phyloP scores from a whole-genome alignment of 2,888 invertebrate species.

The Agrotis segetum region DNA sequence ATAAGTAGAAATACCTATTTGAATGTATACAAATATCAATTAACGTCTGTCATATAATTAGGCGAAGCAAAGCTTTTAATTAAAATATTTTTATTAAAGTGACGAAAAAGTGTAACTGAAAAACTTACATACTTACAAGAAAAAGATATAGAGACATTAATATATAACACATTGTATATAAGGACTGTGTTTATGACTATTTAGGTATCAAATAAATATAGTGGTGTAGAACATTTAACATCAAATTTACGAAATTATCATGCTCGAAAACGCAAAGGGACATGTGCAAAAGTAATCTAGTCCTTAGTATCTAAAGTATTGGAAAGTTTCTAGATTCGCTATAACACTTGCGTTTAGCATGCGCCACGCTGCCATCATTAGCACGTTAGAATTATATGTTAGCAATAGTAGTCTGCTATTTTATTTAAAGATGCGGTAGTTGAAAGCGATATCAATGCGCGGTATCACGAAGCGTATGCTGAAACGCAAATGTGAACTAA shows the following conservation, averaged over 20 bases:
- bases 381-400: constrained; percentile 3
- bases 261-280: constrained; percentile 69
- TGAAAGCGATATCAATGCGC: no score
- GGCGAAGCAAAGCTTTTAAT: constrained; percentile 69
- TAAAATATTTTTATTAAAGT: constrained; percentile 54
- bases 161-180: constrained; percentile 38
- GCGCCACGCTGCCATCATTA: background rate
- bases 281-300: constrained; percentile 60
- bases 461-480: background rate
- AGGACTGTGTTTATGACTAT: constrained; percentile 63
- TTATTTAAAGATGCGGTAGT: background rate
- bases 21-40: constrained; percentile 2
- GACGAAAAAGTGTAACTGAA: constrained; percentile 50
- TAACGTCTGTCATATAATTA: constrained; percentile 37
- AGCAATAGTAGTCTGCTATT: background rate
- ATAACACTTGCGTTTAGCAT: constrained; percentile 48
- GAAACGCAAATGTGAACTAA: constrained; percentile 32
- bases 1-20: background rate
- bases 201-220: constrained; percentile 23
- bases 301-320: constrained; percentile 28
- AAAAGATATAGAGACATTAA: constrained; percentile 45
- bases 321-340: constrained; percentile 16
- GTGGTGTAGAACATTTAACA: constrained; percentile 78
- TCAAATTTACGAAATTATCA: constrained; percentile 68
- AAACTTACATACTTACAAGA: constrained; percentile 58